Conservation (phyloP, 2,888 invertebrate genomes). For the Epiblema foenella region DNA sequence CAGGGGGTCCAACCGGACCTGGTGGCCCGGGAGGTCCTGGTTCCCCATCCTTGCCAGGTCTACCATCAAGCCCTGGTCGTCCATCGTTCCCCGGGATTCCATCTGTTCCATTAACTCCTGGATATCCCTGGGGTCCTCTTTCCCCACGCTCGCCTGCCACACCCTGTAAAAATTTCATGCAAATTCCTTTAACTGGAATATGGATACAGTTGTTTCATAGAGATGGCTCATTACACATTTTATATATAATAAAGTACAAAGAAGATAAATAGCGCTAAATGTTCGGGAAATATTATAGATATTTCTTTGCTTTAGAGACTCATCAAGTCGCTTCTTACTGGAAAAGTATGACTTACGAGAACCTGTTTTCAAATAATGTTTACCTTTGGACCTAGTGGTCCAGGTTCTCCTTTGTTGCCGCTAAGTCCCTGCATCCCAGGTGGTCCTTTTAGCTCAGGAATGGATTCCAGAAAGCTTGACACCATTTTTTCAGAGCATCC, state of each 20-base stretch:
- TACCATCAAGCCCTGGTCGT: constrained; percentile 88
- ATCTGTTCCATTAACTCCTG: constrained; percentile 87
- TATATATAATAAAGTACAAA: too few species aligned
- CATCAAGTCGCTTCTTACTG: too few species aligned
- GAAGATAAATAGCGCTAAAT: too few species aligned
- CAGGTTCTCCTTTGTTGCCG: constrained; percentile 60
- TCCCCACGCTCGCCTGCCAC: constrained; percentile 86
- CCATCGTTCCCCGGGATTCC: constrained; percentile 79
- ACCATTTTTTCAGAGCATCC: constrained; percentile 64
- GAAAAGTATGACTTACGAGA: too few species aligned
- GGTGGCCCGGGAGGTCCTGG: constrained; percentile 86
- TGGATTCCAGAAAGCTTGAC: constrained; percentile 58
- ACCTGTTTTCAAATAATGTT: neutral
- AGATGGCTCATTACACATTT: too few species aligned
- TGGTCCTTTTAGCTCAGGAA: constrained; percentile 81
- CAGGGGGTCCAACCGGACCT: constrained; percentile 82
- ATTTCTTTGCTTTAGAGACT: too few species aligned
- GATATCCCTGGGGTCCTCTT: constrained; percentile 83
- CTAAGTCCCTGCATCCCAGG: constrained; percentile 81
- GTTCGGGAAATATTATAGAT: too few species aligned
- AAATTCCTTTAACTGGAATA: too few species aligned
- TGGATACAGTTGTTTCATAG: too few species aligned
- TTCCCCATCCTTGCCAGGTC: constrained; percentile 87
- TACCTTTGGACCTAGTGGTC: constrained; percentile 61
- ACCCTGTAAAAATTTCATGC: constrained; percentile 79